Percentiles rank a stretch among this genome's conserved stretches.
phyloP scores from a whole-genome alignment of 2,888 invertebrate genomes.

The Chorisops tibialis region DNA sequence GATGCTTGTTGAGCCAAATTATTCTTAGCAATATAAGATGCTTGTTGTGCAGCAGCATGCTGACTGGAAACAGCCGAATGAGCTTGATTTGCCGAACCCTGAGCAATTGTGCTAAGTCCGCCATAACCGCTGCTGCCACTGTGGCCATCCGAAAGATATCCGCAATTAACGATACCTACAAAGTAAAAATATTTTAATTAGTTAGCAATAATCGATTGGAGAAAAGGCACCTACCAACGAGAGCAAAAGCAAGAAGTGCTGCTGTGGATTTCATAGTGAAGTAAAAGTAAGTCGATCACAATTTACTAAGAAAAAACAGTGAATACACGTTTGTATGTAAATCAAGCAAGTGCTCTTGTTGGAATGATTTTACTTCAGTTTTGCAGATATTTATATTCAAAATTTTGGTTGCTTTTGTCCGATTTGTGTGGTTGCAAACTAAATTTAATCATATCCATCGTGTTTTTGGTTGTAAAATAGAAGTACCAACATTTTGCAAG shows the following conservation, averaged over 20 bases:
- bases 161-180: constrained; percentile 1
- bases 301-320: not conserved
- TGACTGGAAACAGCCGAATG: constrained; percentile 70
- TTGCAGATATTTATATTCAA: constrained; percentile 5
- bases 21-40: constrained; percentile 75
- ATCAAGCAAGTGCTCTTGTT: constrained; percentile 1
- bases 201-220: no score
- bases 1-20: constrained; percentile 74
- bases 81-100: constrained; percentile 74
- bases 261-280: not conserved
- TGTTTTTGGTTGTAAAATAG: no score
- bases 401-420: no score
- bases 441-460: no score
- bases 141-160: constrained; percentile 51
- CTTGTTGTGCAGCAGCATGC: constrained; percentile 73
- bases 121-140: constrained; percentile 63
- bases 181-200: not conserved
- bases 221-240: constrained; percentile 1
- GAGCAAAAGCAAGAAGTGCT: constrained; percentile 1
- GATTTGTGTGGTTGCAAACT: no score
- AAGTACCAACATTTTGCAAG: no score
- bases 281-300: not conserved
- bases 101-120: constrained; percentile 68
- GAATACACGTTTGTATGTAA: not conserved
- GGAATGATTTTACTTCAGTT: not conserved